Base-by-base conservation (phyloP, 2,888 invertebrate species). In the Drosophila buzzatii region DNA sequence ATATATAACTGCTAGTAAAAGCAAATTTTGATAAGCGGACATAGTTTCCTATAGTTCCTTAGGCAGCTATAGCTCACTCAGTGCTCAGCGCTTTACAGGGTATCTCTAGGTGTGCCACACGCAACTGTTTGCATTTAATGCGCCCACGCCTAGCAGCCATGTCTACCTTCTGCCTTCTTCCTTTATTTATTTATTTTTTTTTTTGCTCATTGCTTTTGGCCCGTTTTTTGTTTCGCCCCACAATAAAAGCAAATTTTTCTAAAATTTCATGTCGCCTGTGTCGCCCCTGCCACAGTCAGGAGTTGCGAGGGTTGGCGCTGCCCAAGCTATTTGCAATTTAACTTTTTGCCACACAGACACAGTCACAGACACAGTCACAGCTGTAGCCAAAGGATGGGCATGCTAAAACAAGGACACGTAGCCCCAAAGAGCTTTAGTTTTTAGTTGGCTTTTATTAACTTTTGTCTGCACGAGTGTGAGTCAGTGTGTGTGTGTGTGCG, bases 311-410 rank as follows among this genome's bases (percentile, higher is more conserved):
- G 45, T 52, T 31, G 23, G 20, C 45, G 55, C 70, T 58, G 63
- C 81, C 82, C 81, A 79, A 76, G 82, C 89, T 79, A 89, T 89
- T 89, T 89, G 85, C 85, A 86, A 86, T 86, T 86, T 86, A 86
- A 86, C 85, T 86, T 86, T 89, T 76, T 62, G 66, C 64, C 66
- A 59, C 42, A 69, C 39, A 61, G 61, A 45, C 20, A 41, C 39
- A 61, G 61, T 23, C 20, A 41, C 23, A 23, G 23, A 23, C 23
- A 23, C 42, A 51, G 35, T 49, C 23, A 53, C 20, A 63, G 47
- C 53, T 35, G 23, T 41, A 31, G 53, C 59, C 18, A 60, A 71
- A 63, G 76, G 73, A 60, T 69, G 70, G 70, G 72, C 55, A 57
- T 57, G 76, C 52, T 18, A 71, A 79, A 79, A 84, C 78, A 83